Evolutionary conservation across 2,888 invertebrate species (phyloP).

Genomic region (Melinaea marsaeus): DNA sequence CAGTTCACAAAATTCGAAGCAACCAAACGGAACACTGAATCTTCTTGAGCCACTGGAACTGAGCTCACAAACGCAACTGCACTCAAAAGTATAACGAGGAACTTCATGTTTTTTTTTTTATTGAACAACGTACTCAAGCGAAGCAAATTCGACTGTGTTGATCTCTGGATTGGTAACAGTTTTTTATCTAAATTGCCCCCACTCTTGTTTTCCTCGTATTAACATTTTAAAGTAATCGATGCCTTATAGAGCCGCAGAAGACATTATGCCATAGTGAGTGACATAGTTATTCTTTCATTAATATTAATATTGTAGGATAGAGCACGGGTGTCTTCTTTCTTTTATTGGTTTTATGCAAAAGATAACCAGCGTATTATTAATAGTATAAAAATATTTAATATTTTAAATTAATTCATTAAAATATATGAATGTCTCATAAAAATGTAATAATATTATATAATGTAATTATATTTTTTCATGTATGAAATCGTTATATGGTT

Average conservation of each 20-base stretch:
- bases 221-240: conserved; percentile 65
- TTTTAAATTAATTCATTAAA: conserved; percentile 9
- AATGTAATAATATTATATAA: conserved; percentile 25
- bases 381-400: conserved; percentile 9
- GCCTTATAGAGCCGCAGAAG: conserved; percentile 54
- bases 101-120: conserved; percentile 55
- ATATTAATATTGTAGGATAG: conserved; percentile 61
- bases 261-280: conserved; percentile 63
- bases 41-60: conserved; percentile 56
- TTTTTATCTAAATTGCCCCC: conserved; percentile 72
- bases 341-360: conserved; percentile 51
- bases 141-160: conserved; percentile 65
- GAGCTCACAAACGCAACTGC: conserved; percentile 50
- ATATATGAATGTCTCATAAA: background rate
- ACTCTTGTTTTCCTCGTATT: conserved; percentile 57
- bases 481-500: no score
- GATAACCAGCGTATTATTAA: conserved; percentile 24
- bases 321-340: conserved; percentile 51
- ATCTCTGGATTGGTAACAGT: conserved; percentile 62
- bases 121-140: conserved; percentile 48
- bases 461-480: no score
- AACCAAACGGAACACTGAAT: conserved; percentile 55
- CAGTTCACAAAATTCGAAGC: conserved; percentile 62
- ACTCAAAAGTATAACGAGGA: conserved; percentile 56
- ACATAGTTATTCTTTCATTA: conserved; percentile 61